phyloP scores from a whole-genome alignment of 1,140 invertebrate species.

The Coenobita brevimanus region DNA sequence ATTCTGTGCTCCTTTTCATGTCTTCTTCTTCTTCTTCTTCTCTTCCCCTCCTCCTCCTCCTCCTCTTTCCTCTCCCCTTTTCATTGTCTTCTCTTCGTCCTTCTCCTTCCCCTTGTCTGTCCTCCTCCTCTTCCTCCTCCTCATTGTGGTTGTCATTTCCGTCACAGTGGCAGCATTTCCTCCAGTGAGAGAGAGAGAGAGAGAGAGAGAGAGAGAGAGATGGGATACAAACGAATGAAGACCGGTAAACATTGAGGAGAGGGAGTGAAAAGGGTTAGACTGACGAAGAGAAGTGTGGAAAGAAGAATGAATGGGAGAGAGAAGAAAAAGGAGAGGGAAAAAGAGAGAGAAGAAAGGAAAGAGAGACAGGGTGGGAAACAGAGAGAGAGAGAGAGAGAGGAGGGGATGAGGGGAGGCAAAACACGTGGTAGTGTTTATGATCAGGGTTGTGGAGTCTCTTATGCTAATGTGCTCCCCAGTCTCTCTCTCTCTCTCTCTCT shows the following conservation, averaged over 20 bases:
- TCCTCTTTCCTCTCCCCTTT: no score
- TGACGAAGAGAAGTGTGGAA: neutral
- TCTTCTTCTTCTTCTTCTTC: no score
- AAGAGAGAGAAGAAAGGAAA: neutral
- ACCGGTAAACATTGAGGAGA: no score
- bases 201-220: no score
- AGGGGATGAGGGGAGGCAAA: neutral
- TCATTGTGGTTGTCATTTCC: no score
- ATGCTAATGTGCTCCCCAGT: conserved; percentile 11
- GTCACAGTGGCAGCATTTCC: no score
- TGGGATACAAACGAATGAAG: no score
- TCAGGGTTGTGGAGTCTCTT: neutral
- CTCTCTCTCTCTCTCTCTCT: conserved; percentile 13
- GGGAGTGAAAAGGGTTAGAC: neutral
- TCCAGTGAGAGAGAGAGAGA: no score
- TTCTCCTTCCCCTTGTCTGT: neutral
- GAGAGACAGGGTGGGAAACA: neutral
- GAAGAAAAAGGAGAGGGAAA: neutral
- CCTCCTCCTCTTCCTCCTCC: no score
- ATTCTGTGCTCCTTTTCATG: no score
- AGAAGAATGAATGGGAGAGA: neutral
- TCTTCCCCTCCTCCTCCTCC: no score
- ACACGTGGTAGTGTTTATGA: neutral
- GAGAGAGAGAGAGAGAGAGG: conserved; percentile 21
- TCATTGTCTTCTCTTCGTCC: neutral